phyloP scores from a whole-genome alignment of 1,140 invertebrate species.

The Euschistus heros region DNA sequence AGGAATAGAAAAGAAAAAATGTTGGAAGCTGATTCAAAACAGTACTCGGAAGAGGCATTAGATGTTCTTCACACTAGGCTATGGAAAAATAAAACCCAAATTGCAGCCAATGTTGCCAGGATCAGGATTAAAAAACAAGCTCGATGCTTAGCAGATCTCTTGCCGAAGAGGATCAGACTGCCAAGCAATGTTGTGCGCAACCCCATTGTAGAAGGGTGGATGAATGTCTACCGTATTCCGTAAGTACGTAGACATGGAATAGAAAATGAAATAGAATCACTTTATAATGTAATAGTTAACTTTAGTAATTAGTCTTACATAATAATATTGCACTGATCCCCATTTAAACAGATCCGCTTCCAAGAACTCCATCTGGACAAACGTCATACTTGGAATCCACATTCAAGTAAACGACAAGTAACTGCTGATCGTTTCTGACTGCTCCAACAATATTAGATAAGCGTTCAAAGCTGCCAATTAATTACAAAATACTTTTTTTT shows the following conservation, averaged over 20 bases:
- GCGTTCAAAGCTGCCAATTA: too few species aligned
- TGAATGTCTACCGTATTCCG: conserved; percentile 39
- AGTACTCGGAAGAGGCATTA: conserved; percentile 29
- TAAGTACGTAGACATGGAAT: neutral
- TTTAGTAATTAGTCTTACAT: too few species aligned
- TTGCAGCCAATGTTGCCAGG: conserved; percentile 57
- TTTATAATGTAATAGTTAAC: too few species aligned
- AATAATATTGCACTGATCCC: too few species aligned
- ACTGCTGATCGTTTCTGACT: too few species aligned
- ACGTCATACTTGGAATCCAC: too few species aligned
- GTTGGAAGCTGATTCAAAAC: conserved; percentile 32
- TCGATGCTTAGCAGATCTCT: neutral
- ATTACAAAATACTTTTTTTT: too few species aligned
- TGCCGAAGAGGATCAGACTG: conserved; percentile 39
- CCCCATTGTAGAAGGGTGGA: conserved; percentile 51
- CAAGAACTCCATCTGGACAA: too few species aligned
- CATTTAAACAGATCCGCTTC: too few species aligned
- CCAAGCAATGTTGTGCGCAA: neutral
- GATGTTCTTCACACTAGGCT: conserved; percentile 46
- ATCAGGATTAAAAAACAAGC: conserved; percentile 51
- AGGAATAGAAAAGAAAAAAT: conserved; percentile 30
- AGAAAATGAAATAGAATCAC: too few species aligned
- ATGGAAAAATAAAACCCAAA: conserved; percentile 47
- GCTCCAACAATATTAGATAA: too few species aligned
- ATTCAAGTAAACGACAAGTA: too few species aligned